Base-by-base conservation (phyloP, 2,888 invertebrate genomes). In the Volucella inflata region DNA sequence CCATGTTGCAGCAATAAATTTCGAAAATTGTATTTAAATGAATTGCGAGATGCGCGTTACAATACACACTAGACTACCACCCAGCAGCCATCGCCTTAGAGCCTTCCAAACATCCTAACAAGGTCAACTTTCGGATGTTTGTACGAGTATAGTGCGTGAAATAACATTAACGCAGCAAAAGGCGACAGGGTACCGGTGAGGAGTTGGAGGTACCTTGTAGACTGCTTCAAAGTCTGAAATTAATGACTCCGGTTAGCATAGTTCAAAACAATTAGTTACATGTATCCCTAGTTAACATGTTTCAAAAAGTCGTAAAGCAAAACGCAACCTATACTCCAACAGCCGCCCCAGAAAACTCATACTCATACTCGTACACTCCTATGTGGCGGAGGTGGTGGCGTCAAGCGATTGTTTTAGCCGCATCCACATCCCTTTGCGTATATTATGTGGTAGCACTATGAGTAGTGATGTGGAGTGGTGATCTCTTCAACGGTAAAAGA, bases 201-300 rank as follows among this genome's bases (percentile, higher is more conserved):
- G n/a, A 14, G 8, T 4, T 11, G 14, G 38, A 10, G 40, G 17
- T 14, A 12, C 10, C n/a, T 40, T 51, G 30, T 6, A n/a, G 60
- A 50, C 57, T 36, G 46, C 42, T 30, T 42, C 42, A 11, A 48
- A 30, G 70, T 44, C 62, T 51, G 17, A 75, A 84, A 84, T 75
- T 84, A 84, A 84, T 84, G 80, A 80, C 80, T 80, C 55, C 60
- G 84, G 80, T 84, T 80, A 76, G 84, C 80, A 84, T 84, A 84
- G 84, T 84, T 84, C 70, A 75, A 80, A 84, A 84, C 84, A 80
- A 84, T 84, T 84, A 84, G 65, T 80, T 80, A 84, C 80, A 55
- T 60, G 84, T 70, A 59, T 65, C 46, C 64, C 68, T 79, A 79
- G 83, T 84, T 79, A 84, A 75, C 75, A 76, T 84, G 80, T 71